phyloP scores from a whole-genome alignment of 2,888 invertebrate species.

The Dicyrtomina minuta region DNA sequence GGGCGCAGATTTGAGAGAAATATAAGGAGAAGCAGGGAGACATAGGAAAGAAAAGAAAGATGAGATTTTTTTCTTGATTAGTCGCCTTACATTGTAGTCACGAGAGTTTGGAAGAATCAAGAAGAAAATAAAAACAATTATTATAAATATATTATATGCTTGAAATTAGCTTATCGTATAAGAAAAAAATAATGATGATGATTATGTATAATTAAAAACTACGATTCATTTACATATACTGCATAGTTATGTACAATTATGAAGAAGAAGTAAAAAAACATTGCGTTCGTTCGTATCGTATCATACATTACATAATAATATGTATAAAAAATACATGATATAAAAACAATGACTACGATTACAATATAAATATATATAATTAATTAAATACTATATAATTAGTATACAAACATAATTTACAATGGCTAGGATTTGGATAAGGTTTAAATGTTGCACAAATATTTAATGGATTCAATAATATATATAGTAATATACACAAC shows the following conservation, averaged over 20 bases:
- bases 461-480: constrained; percentile 11
- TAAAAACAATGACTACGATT: neutral
- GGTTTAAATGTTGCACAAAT: constrained; percentile 1
- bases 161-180: neutral
- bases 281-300: constrained; percentile 4
- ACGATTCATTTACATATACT: too few relatives aligned
- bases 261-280: constrained; percentile 2
- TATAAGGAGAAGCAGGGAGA: neutral
- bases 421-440: too few relatives aligned
- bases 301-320: constrained; percentile 7
- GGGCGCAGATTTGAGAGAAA: too few relatives aligned
- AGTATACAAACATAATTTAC: too few relatives aligned
- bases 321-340: too few relatives aligned
- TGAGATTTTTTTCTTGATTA: neutral
- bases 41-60: neutral
- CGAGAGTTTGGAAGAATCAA: too few relatives aligned
- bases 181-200: neutral
- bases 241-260: constrained; percentile 1
- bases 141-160: too few relatives aligned
- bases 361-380: neutral
- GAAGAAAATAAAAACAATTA: too few relatives aligned
- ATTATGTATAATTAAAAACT: too few relatives aligned
- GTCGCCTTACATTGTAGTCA: too few relatives aligned
- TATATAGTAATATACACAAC: neutral
- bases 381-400: too few relatives aligned